Evolutionary conservation across 2,888 invertebrate genomes (phyloP), one percentile per base, ranked within the genome.

Genomic region (Homarus gammarus): DNA sequence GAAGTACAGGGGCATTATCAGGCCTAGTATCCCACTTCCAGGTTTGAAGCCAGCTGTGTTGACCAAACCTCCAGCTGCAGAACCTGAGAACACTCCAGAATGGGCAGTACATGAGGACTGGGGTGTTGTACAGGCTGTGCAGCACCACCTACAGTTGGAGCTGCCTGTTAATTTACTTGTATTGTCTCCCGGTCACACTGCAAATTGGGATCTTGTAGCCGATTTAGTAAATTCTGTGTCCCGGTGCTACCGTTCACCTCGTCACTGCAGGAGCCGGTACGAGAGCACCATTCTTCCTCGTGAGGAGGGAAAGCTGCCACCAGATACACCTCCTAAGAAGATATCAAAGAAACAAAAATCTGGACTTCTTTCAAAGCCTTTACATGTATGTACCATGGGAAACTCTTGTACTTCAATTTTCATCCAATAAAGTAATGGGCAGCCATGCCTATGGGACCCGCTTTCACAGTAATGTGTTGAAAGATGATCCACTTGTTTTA

Each of bases 151-250:
- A 8, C 88, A 89, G 56, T 84, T 95, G 93, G 96, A 97, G 40
- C 94, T 98, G 83, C 97, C 97, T 0, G 93, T 97, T 89, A 97
- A 96, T 94, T 95, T 96, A 92, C 95, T 96, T 94, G 95, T 96
- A 89, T 94, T 96, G 90, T 96, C 96, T 91, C 97, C 97, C 0
- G 97, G 96, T 0, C 98, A 97, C 93, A 96, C 96, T 40, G 97
- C 98, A 73, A 99, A 99, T 95, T 99, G 99, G 99, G 99, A 99
- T 94, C 95, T 98, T 93, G 97, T 97, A 12, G 96, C 98, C 36
- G 98, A 98, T 93, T 96, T 97, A 93, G 98, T 99, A 1, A 98
- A 97, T 94, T 96, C 96, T 91, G 96, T 96, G n/a, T 97, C 97
- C 78, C 96, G 97, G 92, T 96, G 96, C 31, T 97, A 97, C 94